Base-by-base conservation (phyloP, 2,113 vertebrate species). In the Triplophysa rosa region DNA sequence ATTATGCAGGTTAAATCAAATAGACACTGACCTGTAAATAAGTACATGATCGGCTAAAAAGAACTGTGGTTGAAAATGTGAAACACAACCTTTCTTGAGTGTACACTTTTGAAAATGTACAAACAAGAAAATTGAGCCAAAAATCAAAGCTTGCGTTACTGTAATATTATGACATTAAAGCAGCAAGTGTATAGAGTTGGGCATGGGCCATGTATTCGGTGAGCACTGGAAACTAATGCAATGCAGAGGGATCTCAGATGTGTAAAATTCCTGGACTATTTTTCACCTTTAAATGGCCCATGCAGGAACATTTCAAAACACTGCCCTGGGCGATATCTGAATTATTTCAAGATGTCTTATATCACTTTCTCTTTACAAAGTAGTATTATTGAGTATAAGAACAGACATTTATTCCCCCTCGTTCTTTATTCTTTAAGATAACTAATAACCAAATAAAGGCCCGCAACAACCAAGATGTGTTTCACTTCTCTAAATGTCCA, bases 291-390 rank as follows among this genome's bases (percentile, higher is more conserved):
- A 61, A 42, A 72, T 72, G 13, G 54, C 52, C n/a, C 52, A 59
- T 29, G 11, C 58, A 59, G 54, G 11, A 59, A 59, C 59, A 17
- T 74, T 45, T 45, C 3, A 47, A 42, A 74, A 24, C 37, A 61
- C 49, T 21, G 71, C 71, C 40, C 42, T 29, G 16, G 42, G 59
- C 59, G 14, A 75, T 75, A 63, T 73, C 54, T 37, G 29, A 24
- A 71, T 62, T n/a, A 6, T 49, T 75, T 75, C 40, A 75, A 75
- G 72, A 75, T 63, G 58, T 8, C 9, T 29, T 78, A 52, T 56
- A 77, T 66, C 14, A n/a, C 23, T 52, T 16, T 29, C 45, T 16
- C 23, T 69, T 23, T 68, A 68, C 37, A 78, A 16, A 59, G 23
- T 7, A 40, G 33, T 21, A 77, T 77, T 24, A 62, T 40, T 33